Evolutionary conservation across 2,888 invertebrate genomes (phyloP), one percentile per base, ranked within the genome.

Genomic region (Plebejus argus): DNA sequence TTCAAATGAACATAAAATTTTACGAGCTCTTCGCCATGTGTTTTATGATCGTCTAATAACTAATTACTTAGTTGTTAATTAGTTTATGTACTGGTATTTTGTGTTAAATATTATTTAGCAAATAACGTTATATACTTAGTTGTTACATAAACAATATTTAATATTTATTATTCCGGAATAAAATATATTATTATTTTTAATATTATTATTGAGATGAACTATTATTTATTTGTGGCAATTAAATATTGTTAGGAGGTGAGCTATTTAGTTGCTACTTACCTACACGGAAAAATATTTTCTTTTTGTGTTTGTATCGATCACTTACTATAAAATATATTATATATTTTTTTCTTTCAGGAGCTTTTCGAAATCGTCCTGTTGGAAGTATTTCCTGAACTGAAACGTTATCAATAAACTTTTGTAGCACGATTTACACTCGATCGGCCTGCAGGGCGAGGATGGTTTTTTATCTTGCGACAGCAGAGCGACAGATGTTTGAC

Each of bases 321-420:
- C 18, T 53, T 0, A 53, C 5, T 53, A 18, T 53, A 18, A 53
- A 4, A 39, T 18, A 53, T n/a, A n/a, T n/a, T n/a, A 53, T 23
- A 28, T 66, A 53, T 80, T 35, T 45, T n/a, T 82, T 84, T 78
- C 82, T 94, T 94, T 10, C 91, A 96, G 96, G 96, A 96, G 86
- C 89, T 96, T 80, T 93, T 97, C 81, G 96, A 96, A 88, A 90
- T 96, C 76, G 89, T 96, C 76, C 92, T 96, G 83, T 87, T 95
- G 80, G 96, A 96, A 89, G 94, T 96, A 82, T 96, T 96, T 86
- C 96, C 96, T 20, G 96, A 96, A 91, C 93, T 96, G 82, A 95
- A 95, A 81, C 95, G 95, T 81, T 94, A 94, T 83, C 89, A 91
- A 80, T 90, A 84, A 86, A 15, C 28, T 66, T 15, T 28, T 66